phyloP scores from a whole-genome alignment of 2,797 vertebrate genomes.

The Lerista edwardsae region DNA sequence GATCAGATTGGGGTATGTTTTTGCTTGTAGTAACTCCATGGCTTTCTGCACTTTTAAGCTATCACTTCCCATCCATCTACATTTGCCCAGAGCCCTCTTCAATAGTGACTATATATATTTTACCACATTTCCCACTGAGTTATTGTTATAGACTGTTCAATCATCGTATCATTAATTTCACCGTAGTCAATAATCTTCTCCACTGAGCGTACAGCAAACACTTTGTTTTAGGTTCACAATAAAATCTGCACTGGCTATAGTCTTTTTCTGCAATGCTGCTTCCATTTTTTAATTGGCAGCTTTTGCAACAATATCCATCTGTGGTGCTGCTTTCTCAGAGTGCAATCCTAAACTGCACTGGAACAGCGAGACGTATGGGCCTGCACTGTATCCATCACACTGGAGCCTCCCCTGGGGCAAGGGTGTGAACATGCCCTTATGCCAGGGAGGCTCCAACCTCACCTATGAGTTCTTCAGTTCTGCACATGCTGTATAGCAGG shows the following conservation, averaged over 20 bases:
- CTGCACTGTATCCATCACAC: too few relatives aligned
- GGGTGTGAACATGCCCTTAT: too few relatives aligned
- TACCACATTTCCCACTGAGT: neutral
- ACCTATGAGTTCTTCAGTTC: too few relatives aligned
- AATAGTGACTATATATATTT: neutral
- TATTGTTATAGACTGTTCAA: neutral
- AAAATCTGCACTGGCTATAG: neutral
- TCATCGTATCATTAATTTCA: neutral
- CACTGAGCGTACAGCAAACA: neutral
- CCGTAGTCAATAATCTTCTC: neutral
- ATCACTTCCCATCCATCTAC: neutral
- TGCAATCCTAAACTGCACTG: neutral
- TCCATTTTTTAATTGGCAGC: constrained; percentile 18
- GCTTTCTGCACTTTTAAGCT: neutral
- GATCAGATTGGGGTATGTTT: neutral
- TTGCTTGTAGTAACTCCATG: neutral
- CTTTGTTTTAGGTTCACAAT: neutral
- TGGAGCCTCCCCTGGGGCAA: too few relatives aligned
- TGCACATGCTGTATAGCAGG: too few relatives aligned
- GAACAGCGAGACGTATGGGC: too few relatives aligned
- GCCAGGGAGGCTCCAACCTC: too few relatives aligned
- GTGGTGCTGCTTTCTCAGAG: neutral
- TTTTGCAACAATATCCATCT: neutral
- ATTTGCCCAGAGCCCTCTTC: neutral
- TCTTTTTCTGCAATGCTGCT: neutral